Conservation (phyloP, 2,113 vertebrate genomes). For the Cyanocitta stelleri region DNA sequence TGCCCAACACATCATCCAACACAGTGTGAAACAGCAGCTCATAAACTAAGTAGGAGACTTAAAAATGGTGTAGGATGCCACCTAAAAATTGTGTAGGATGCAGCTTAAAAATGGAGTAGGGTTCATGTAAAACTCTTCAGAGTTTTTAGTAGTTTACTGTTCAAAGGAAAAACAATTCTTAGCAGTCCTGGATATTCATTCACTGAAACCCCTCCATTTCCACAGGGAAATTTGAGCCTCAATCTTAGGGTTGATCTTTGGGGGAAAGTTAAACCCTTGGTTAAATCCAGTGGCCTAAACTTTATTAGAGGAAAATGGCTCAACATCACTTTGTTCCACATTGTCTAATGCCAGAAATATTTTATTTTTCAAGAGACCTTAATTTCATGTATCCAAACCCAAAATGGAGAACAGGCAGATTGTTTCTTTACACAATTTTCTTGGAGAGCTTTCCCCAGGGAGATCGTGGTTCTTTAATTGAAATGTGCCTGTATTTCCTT, state of each 20-base stretch:
- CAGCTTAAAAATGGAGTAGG: background rate
- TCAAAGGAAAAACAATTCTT: background rate
- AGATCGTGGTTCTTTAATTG: background rate
- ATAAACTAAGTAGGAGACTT: background rate
- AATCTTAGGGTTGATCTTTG: background rate
- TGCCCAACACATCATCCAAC: background rate
- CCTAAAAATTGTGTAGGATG: background rate
- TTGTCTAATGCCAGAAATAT: background rate
- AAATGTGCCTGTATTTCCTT: constrained; percentile 13
- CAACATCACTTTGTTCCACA: background rate
- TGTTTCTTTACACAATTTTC: background rate
- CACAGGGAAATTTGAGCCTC: background rate
- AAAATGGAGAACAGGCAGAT: background rate
- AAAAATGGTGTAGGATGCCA: background rate
- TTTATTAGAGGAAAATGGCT: background rate
- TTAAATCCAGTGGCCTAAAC: background rate
- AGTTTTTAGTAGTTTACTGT: background rate
- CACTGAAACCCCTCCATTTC: background rate
- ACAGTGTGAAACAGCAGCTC: background rate
- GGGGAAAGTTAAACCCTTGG: background rate
- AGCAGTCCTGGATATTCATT: background rate
- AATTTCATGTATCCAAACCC: background rate
- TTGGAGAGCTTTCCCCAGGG: background rate
- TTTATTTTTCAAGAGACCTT: background rate
- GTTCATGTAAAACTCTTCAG: background rate